Percentiles rank a stretch among this genome's conserved stretches.
phyloP scores from a whole-genome alignment of 2,797 vertebrate species.

The Sebastes oblongus region DNA sequence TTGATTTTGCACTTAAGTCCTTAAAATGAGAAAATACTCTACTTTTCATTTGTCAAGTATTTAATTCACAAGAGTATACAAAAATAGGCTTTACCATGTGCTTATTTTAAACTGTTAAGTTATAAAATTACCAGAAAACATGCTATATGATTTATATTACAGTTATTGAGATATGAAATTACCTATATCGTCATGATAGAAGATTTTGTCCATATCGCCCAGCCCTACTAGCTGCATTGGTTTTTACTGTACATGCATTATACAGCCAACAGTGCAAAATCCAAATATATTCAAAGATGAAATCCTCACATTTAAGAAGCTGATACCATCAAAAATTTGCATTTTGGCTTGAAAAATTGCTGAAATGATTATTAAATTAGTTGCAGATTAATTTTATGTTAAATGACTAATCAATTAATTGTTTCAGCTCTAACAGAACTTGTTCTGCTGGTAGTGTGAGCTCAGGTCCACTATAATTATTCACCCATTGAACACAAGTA shows the following conservation, averaged over 20 bases:
- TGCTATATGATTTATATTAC: too few relatives aligned
- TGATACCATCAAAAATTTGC: not conserved
- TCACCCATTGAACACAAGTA: not conserved
- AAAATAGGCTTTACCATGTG: too few relatives aligned
- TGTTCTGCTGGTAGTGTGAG: not conserved
- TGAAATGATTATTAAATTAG: too few relatives aligned
- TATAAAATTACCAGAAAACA: too few relatives aligned
- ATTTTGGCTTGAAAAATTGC: not conserved
- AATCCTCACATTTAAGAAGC: not conserved
- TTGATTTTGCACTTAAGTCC: rapidly evolving
- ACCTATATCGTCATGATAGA: rapidly evolving
- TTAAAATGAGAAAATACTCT: too few relatives aligned
- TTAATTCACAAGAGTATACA: too few relatives aligned
- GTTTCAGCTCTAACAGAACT: not conserved
- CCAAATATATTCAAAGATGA: not conserved
- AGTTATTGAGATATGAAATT: too few relatives aligned
- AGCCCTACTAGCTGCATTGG: not conserved
- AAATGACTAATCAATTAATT: not conserved
- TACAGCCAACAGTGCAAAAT: not conserved
- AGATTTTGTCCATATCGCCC: too few relatives aligned
- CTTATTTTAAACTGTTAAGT: too few relatives aligned
- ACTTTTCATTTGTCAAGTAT: too few relatives aligned
- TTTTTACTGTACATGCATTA: not conserved
- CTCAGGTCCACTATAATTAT: not conserved
- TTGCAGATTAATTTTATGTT: not conserved